Evolutionary conservation across 2,797 vertebrate genomes (phyloP).

Genomic region (Hippopotamyrus pictus): DNA sequence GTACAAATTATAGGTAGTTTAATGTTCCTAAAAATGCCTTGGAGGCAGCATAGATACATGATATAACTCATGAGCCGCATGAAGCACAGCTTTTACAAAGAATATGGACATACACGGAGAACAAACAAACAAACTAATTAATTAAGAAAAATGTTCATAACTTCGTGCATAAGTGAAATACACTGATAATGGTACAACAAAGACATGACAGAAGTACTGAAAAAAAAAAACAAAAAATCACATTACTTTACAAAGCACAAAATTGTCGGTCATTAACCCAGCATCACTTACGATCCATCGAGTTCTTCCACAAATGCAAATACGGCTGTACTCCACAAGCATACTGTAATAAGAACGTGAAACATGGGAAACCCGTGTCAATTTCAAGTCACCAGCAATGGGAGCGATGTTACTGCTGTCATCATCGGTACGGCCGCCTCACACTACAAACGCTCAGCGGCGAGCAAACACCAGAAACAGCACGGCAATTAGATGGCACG

Average conservation of each 20-base stretch:
- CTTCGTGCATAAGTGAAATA: not conserved
- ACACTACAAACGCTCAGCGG: not conserved
- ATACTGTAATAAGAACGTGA: slow-evolving; percentile 27
- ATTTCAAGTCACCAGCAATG: slow-evolving; percentile 1
- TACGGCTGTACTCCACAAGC: slow-evolving; percentile 47
- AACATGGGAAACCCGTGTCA: not conserved
- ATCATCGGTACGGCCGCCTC: not conserved
- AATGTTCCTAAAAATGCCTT: not conserved
- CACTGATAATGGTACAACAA: not conserved
- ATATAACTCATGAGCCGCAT: not conserved
- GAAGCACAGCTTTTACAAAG: not conserved
- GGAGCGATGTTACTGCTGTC: not conserved
- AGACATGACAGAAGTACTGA: not conserved
- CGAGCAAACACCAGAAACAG: not conserved
- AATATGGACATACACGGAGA: not conserved
- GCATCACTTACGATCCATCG: slow-evolving; percentile 66
- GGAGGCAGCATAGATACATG: not conserved
- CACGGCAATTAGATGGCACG: not conserved
- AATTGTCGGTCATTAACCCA: not conserved
- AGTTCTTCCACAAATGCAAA: slow-evolving; percentile 64
- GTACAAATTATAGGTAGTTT: not conserved
- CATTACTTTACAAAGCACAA: not conserved
- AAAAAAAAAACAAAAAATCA: not conserved
- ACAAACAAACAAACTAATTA: not conserved
- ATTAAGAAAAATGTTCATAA: not conserved